These are phyloP conservation scores for Lottia gigantea DNA, from an alignment of 2,888 invertebrate genomes.

Conservation along the genomic window DNA sequence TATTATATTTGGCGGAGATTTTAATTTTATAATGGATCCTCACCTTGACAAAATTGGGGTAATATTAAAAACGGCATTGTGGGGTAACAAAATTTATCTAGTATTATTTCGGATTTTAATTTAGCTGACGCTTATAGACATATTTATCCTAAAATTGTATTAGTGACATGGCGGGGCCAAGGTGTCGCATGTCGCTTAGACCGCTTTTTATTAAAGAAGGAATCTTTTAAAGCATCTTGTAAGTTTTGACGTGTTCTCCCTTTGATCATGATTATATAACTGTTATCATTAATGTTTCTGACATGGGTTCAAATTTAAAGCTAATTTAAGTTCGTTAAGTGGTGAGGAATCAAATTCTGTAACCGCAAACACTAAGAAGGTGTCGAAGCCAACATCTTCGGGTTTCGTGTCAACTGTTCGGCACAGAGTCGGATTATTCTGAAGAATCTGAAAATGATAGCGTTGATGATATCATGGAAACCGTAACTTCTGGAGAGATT, in stretches of 20 bases:
- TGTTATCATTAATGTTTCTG: background rate
- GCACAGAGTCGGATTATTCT: too few species aligned
- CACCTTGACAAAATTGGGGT: background rate
- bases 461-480: too few species aligned
- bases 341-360: too few species aligned
- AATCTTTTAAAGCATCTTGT: background rate
- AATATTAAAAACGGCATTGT: background rate
- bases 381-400: too few species aligned
- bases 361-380: too few species aligned
- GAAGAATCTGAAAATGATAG: too few species aligned
- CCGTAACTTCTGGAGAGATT: too few species aligned
- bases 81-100: background rate
- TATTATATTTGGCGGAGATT: background rate
- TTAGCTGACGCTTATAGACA: background rate
- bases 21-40: slow-evolving; percentile 1
- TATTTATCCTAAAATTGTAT: background rate
- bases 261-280: background rate
- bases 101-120: background rate
- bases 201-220: background rate
- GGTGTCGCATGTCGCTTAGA: slow-evolving; percentile 4
- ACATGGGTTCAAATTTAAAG: background rate
- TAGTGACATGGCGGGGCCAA: background rate
- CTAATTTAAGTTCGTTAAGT: too few species aligned
- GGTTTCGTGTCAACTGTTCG: too few species aligned
- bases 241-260: background rate